A percentile compares a stretch with the other conserved stretches of the same genome.
Conservation (phyloP, 2,113 vertebrate genomes). For the Lepus americanus region DNA sequence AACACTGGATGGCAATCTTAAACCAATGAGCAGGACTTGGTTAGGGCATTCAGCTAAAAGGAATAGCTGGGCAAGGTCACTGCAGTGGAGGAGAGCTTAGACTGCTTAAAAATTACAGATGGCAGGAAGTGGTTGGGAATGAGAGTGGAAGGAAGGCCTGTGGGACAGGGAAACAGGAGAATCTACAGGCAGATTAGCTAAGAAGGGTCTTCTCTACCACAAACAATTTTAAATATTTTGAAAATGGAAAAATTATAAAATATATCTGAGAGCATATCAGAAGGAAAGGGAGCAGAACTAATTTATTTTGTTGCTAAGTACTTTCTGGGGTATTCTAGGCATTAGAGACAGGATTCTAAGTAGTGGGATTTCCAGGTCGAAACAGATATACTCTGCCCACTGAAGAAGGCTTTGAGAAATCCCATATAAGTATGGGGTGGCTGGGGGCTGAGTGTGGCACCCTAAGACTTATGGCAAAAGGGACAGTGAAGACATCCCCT, state of each 20-base stretch:
- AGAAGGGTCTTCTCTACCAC: neutral
- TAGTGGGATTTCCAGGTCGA: neutral
- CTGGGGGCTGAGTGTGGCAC: too few relatives aligned
- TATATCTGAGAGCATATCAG: neutral
- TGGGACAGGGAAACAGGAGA: neutral
- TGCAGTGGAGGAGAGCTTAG: neutral
- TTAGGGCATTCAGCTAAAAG: neutral
- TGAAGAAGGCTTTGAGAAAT: neutral
- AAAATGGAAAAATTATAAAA: slow-evolving; percentile 36
- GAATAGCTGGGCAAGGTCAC: neutral
- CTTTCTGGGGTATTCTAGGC: neutral
- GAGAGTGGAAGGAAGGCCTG: neutral
- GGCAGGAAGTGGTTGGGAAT: neutral
- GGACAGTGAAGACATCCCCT: neutral
- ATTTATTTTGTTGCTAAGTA: neutral
- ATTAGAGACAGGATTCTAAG: neutral
- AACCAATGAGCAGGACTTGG: neutral
- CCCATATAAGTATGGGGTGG: neutral
- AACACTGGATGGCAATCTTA: neutral
- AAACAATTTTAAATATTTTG: neutral
- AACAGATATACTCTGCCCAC: neutral
- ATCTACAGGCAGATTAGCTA: neutral
- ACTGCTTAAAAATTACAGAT: neutral
- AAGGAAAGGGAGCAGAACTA: neutral
- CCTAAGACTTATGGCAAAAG: neutral